Conservation (phyloP, 2,113 vertebrate genomes). For the Psittacus erithacus region DNA sequence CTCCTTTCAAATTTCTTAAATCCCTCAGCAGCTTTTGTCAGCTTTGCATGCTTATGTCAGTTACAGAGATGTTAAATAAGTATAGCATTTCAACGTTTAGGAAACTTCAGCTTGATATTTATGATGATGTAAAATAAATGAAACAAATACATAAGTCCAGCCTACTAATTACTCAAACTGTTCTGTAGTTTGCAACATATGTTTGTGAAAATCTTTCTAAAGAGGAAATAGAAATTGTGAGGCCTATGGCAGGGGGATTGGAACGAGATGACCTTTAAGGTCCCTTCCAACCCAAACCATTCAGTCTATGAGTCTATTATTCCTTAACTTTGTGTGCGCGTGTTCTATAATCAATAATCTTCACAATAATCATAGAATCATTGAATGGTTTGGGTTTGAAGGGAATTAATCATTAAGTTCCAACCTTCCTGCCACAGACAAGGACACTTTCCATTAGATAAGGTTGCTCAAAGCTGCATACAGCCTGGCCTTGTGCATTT, state of each 20-base stretch:
- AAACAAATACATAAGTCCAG: not conserved
- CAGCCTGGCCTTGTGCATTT: not conserved
- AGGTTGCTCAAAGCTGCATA: not conserved
- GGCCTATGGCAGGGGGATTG: too few species aligned
- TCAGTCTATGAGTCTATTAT: not conserved
- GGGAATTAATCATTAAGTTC: not conserved
- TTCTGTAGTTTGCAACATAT: not conserved
- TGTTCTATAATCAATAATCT: not conserved
- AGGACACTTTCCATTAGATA: not conserved
- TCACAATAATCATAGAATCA: not conserved
- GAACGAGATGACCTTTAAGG: too few species aligned
- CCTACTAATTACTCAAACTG: not conserved
- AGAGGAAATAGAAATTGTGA: not conserved
- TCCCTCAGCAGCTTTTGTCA: not conserved
- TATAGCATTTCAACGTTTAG: not conserved
- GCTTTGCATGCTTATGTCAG: not conserved
- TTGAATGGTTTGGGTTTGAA: not conserved
- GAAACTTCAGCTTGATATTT: not conserved
- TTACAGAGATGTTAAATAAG: not conserved
- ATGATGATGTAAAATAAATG: not conserved
- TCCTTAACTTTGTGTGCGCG: not conserved
- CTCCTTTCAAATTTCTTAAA: not conserved
- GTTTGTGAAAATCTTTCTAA: not conserved
- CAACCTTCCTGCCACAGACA: not conserved
- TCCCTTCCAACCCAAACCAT: too few species aligned